A percentile compares a stretch with the other conserved stretches of the same genome.
Conservation (phyloP, 2,113 vertebrate species). For the Myxocyprinus asiaticus region DNA sequence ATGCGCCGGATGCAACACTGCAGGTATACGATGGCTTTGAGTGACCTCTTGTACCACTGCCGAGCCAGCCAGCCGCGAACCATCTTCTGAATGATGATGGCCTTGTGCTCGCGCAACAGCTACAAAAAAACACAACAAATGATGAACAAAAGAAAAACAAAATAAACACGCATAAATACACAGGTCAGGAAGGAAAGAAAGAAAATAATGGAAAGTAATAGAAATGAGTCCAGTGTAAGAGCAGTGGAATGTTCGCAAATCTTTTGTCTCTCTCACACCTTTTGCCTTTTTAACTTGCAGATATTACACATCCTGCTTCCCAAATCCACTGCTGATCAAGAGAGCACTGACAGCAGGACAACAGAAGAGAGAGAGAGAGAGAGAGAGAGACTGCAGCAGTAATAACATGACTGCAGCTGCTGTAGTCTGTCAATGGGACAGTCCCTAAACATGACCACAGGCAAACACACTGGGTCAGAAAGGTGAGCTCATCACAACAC, state of each 20-base stretch:
- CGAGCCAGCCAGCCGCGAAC: conserved; percentile 90
- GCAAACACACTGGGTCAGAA: not conserved
- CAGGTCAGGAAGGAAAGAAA: not conserved
- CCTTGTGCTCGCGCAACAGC: conserved; percentile 89
- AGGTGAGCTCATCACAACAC: conserved; percentile 18
- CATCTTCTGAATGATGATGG: conserved; percentile 87
- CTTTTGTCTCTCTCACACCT: conserved; percentile 5
- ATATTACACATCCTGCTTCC: conserved; percentile 29
- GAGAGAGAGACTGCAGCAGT: not conserved
- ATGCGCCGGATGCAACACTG: conserved; percentile 94
- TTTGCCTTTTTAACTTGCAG: conserved; percentile 30
- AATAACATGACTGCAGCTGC: conserved; percentile 50
- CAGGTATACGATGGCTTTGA: conserved; percentile 85
- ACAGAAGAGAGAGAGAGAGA: not conserved
- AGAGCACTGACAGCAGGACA: not conserved
- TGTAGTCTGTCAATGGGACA: conserved; percentile 50
- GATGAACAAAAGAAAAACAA: not conserved
- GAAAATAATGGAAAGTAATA: not conserved
- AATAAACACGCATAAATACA: not conserved
- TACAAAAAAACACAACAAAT: conserved; percentile 50
- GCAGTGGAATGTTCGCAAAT: not conserved
- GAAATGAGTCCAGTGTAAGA: not conserved
- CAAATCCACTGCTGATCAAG: conserved; percentile 10
- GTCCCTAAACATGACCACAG: conserved; percentile 34
- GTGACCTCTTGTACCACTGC: conserved; percentile 76